Base-by-base conservation (phyloP, 2,888 invertebrate genomes). In the Crematogaster levior region DNA sequence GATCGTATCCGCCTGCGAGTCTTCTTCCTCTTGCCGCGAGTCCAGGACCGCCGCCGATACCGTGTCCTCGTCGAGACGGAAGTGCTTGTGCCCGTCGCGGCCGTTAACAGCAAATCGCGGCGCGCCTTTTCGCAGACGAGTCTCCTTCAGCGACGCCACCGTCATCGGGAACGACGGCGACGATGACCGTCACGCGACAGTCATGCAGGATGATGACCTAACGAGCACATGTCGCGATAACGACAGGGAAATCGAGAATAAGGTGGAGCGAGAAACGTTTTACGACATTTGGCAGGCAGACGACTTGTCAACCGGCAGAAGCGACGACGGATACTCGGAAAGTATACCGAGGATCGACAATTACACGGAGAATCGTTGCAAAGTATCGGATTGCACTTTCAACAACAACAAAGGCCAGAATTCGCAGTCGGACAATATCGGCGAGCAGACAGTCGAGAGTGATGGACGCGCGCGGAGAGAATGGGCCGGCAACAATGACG, bases 61-160 rank as follows among this genome's bases (percentile, higher is more conserved):
- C 18, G 85, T 37, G 86, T 70, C 85, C 86, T 84, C 88, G 18
- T 73, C 84, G 80, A 87, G 84, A 79, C 86, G 83, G 70, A 90
- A 88, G 86, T 87, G 85, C 82, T 75, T 88, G 63, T 89, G 90
- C 80, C 89, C 90, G 15, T 66, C 37, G 37, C 66, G 75, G 65
- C 89, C 90, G 65, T 83, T 89, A 63, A 89, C 91, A 34, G 85
- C 88, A 58, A 86, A 68, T 74, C 87, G 65, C 73, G 87, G 84
- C 70, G n/a, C 43, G 56, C 81, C 86, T 37, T 85, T 88, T 46
- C 88, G 88, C 83, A 88, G 88, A 83, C 88, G 89, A 68, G 91
- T 93, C 51, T 92, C 91, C n/a, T 92, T 92, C 84, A 83, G 85
- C 70, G 81, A 84, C 51, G 80, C 84, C 53, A 79, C 84, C 68